These are phyloP conservation scores for Dryas iulia DNA, from an alignment of 1,140 invertebrate genomes.

Conservation along the genomic window DNA sequence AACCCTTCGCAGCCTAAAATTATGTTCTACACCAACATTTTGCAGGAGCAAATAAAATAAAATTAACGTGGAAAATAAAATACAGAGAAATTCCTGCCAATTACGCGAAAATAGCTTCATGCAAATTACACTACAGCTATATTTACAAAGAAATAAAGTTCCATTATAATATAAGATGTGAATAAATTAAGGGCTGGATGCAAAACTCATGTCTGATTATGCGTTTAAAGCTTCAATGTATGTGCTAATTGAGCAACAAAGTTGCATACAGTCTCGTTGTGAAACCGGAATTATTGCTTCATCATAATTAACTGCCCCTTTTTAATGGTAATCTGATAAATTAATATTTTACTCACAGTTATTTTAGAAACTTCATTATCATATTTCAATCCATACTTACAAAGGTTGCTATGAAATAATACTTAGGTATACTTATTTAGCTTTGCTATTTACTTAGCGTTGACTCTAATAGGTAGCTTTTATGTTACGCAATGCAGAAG, in stretches of 20 bases:
- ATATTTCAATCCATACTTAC: background rate
- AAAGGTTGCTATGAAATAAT: background rate
- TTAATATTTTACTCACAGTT: background rate
- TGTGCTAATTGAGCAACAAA: conserved; percentile 19
- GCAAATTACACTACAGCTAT: background rate
- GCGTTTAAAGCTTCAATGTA: conserved; percentile 3
- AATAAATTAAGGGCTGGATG: conserved; percentile 7
- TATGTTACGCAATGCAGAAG: background rate
- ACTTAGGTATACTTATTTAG: background rate
- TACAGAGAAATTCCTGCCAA: conserved; percentile 63
- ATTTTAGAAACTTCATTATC: background rate
- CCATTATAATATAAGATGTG: background rate
- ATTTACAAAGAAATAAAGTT: background rate
- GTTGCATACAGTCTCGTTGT: conserved; percentile 18
- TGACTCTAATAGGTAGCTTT: background rate
- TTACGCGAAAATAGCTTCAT: conserved; percentile 33
- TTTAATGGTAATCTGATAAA: conserved; percentile 2
- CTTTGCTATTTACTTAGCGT: background rate
- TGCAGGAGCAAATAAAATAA: conserved; percentile 66
- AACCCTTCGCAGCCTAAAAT: conserved; percentile 75
- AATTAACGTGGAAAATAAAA: conserved; percentile 71
- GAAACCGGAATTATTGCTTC: background rate
- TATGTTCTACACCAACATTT: conserved; percentile 61
- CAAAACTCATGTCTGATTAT: conserved; percentile 1
- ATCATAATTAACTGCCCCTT: background rate